Percentiles rank a stretch among this genome's conserved stretches.
phyloP scores from a whole-genome alignment of 2,888 invertebrate species.

The Laspeyria flexula region DNA sequence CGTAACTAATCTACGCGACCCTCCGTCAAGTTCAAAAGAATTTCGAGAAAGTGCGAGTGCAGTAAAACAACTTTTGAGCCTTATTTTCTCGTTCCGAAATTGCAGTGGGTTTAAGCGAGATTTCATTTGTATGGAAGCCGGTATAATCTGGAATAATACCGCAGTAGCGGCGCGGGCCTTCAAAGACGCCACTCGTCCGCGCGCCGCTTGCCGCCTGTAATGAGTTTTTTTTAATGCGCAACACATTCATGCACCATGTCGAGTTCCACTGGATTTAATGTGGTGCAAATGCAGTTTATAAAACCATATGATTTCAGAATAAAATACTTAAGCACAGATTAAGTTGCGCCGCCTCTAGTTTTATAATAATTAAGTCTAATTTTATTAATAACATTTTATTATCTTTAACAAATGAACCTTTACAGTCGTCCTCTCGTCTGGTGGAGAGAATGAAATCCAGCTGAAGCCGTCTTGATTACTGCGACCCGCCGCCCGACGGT shows the following conservation, averaged over 20 bases:
- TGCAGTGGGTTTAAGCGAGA: constrained; percentile 85
- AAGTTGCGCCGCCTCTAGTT: constrained; percentile 19
- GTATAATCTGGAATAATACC: constrained; percentile 85
- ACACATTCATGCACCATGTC: constrained; percentile 78
- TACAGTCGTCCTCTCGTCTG: constrained; percentile 62
- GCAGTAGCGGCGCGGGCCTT: constrained; percentile 79
- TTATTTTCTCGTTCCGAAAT: constrained; percentile 83
- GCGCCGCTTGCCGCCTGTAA: constrained; percentile 80
- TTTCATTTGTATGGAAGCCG: constrained; percentile 85
- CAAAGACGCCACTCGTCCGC: constrained; percentile 85
- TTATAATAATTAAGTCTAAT: constrained; percentile 39
- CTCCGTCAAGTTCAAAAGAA: constrained; percentile 65
- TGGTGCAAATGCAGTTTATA: constrained; percentile 62
- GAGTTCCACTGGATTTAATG: constrained; percentile 69
- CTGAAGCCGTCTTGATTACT: constrained; percentile 83
- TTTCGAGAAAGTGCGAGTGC: constrained; percentile 73
- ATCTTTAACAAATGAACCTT: constrained; percentile 57
- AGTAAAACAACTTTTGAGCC: constrained; percentile 80
- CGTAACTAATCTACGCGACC: constrained; percentile 31
- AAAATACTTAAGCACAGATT: constrained; percentile 28
- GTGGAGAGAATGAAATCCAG: constrained; percentile 76
- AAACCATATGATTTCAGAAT: constrained; percentile 43
- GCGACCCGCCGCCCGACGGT: constrained; percentile 74
- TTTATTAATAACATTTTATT: constrained; percentile 43
- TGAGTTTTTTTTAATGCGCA: constrained; percentile 83